phyloP scores from a whole-genome alignment of 30 jellyfish, hydroid and myxozoan species.

The Morbakka virulenta region DNA sequence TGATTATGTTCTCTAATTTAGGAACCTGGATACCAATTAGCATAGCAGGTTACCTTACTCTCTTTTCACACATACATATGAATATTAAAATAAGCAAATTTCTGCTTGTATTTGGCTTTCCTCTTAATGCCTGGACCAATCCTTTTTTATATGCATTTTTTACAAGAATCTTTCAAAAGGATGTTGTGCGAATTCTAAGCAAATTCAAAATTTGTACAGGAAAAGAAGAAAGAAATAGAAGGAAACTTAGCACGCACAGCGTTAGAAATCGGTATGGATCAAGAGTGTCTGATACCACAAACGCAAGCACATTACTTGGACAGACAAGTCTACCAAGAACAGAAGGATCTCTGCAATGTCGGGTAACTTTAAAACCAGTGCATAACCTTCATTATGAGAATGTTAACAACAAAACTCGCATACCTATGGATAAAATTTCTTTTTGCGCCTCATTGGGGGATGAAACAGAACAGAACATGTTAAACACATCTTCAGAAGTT shows the following conservation, averaged over 20 bases:
- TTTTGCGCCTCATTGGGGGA: too few relatives aligned
- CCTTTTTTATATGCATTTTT: slow-evolving; percentile 89
- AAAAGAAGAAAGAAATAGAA: slow-evolving; percentile 4
- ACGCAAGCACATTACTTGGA: too few relatives aligned
- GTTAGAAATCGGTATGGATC: too few relatives aligned
- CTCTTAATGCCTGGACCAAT: slow-evolving; percentile 91
- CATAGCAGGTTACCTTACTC: slow-evolving; percentile 74
- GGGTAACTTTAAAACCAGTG: too few relatives aligned
- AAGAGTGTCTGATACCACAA: slow-evolving; percentile 71
- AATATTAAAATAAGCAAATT: slow-evolving; percentile 71
- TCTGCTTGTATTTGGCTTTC: slow-evolving; percentile 78
- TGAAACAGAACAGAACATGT: too few relatives aligned
- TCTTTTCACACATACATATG: slow-evolving; percentile 40
- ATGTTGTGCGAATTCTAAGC: slow-evolving; percentile 55
- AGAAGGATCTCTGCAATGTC: too few relatives aligned
- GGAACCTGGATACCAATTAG: slow-evolving; percentile 90
- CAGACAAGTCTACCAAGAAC: too few relatives aligned
- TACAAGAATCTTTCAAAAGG: slow-evolving; percentile 81
- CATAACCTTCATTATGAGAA: too few relatives aligned
- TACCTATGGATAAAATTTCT: too few relatives aligned
- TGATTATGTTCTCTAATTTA: slow-evolving; percentile 77
- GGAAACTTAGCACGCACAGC: too few relatives aligned
- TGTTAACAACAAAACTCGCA: too few relatives aligned
- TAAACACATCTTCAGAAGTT: too few relatives aligned
- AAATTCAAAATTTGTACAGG: slow-evolving; percentile 35